phyloP scores from a whole-genome alignment of 2,888 invertebrate species.

The Temnothorax ravouxi region DNA sequence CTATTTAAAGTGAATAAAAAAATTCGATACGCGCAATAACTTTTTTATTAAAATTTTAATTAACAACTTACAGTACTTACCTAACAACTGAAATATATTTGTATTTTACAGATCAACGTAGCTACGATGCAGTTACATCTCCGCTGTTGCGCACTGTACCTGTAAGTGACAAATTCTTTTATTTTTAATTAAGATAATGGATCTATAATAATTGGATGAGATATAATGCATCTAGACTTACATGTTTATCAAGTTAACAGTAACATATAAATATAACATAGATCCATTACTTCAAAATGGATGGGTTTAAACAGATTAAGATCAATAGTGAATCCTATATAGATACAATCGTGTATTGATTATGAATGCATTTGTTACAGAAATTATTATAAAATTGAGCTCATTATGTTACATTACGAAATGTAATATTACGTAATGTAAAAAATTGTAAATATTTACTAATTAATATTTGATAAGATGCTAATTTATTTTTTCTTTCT shows the following conservation, averaged over 20 bases:
- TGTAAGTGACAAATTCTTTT: neutral
- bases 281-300: neutral
- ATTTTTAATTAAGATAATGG: constrained; percentile 5
- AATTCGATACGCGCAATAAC: neutral
- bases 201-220: neutral
- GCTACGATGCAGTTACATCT: neutral
- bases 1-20: neutral
- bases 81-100: neutral
- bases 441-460: neutral
- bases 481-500: neutral
- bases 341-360: neutral
- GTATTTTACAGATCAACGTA: neutral
- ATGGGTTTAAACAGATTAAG: neutral
- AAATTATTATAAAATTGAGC: neutral
- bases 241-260: neutral
- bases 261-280: neutral
- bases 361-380: neutral
- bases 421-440: neutral
- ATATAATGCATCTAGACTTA: neutral
- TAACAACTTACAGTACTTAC: neutral
- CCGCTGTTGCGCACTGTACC: neutral
- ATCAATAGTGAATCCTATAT: neutral
- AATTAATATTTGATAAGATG: neutral
- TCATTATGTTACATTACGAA: neutral
- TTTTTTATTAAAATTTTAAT: constrained; percentile 2